phyloP scores from a whole-genome alignment of 2,113 vertebrate genomes.

The Malurus alboscapulatus region DNA sequence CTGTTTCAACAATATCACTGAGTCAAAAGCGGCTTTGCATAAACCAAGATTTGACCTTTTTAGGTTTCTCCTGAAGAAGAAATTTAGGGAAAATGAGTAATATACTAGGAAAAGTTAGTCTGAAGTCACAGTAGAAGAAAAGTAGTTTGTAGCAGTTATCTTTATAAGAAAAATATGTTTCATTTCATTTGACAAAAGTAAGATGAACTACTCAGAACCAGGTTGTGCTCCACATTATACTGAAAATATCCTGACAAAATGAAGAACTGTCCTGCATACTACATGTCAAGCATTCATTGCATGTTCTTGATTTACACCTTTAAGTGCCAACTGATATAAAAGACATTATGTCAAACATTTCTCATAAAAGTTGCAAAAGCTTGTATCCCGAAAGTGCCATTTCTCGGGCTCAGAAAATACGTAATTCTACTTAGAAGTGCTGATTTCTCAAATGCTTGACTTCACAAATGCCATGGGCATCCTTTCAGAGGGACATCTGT shows the following conservation, averaged over 20 bases:
- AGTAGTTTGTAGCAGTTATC: not conserved
- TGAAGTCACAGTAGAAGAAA: not conserved
- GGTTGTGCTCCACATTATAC: not conserved
- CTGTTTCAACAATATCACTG: not conserved
- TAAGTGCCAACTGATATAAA: not conserved
- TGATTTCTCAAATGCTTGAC: conserved; percentile 3
- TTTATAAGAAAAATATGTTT: not conserved
- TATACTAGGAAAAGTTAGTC: not conserved
- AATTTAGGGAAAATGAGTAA: conserved; percentile 24
- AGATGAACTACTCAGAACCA: not conserved
- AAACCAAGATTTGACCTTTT: conserved; percentile 15
- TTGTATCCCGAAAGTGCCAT: not conserved
- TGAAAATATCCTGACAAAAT: not conserved
- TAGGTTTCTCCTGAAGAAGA: not conserved
- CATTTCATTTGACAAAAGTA: not conserved
- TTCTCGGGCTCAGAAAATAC: not conserved
- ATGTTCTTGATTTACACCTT: not conserved
- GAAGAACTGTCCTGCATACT: not conserved
- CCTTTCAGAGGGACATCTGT: conserved; percentile 34
- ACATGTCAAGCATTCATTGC: not conserved
- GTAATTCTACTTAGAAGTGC: not conserved
- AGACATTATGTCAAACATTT: not conserved
- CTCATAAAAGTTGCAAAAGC: not conserved
- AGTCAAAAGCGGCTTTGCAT: not conserved
- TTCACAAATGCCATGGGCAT: not conserved